Conservation (phyloP, 2,797 vertebrate genomes). For the Myotis planiceps region DNA sequence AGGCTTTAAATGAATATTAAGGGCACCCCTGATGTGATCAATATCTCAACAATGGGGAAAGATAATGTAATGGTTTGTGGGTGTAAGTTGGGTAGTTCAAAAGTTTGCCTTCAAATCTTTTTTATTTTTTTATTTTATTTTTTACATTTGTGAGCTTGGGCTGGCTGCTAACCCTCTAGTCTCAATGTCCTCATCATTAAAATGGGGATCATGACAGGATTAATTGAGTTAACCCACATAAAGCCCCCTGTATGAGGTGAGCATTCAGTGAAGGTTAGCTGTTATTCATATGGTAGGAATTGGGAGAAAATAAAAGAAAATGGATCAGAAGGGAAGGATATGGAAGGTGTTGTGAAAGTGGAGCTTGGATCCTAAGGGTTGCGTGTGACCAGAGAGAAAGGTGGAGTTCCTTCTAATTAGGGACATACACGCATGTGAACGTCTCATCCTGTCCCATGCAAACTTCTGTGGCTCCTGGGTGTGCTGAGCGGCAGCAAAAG, state of each 20-base stretch:
- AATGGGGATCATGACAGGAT: background rate
- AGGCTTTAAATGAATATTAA: background rate
- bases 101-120: background rate
- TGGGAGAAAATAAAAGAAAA: background rate
- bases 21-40: background rate
- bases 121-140: background rate
- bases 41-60: background rate
- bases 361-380: background rate
- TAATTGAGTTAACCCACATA: background rate
- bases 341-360: background rate
- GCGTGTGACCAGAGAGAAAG: background rate
- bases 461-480: background rate
- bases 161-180: background rate
- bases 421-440: rapidly evolving
- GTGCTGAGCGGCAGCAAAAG: background rate
- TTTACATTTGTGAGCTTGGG: background rate
- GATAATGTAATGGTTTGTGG: background rate
- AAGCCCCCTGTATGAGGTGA: background rate
- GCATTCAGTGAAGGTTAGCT: background rate
- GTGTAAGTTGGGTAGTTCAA: background rate
- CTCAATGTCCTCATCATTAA: background rate
- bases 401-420: background rate
- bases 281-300: background rate
- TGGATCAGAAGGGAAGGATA: background rate
- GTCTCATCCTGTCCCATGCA: background rate